Evolutionary conservation across 2,797 vertebrate genomes (phyloP).

Genomic region (Halcyon badia): DNA sequence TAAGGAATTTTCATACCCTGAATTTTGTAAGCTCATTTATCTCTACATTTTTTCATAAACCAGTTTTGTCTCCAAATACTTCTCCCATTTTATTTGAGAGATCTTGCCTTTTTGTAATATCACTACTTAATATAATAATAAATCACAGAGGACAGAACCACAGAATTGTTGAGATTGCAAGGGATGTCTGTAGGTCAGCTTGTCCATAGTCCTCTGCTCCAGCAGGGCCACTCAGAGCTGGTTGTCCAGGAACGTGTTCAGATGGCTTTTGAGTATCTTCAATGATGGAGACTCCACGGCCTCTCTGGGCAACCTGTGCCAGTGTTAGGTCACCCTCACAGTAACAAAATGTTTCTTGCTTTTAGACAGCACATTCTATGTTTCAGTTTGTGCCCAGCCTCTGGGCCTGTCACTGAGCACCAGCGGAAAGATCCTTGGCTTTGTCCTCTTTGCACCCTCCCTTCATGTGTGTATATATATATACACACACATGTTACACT

Average conservation of each 20-base stretch:
- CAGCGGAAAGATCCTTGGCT: no score
- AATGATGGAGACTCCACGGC: background rate
- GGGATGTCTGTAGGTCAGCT: background rate
- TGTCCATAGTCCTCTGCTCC: background rate
- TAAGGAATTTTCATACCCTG: background rate
- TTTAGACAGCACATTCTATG: background rate
- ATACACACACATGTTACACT: background rate
- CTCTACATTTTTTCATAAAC: background rate
- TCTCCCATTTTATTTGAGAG: background rate
- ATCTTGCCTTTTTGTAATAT: background rate
- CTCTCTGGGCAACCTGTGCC: background rate
- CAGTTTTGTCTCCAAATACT: background rate
- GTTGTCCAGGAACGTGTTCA: background rate
- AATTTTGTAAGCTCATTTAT: background rate
- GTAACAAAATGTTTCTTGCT: background rate
- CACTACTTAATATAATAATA: background rate
- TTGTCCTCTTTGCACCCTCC: no score
- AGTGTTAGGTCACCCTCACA: accelerated
- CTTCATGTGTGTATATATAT: background rate
- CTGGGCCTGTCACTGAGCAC: no score
- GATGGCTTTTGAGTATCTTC: background rate
- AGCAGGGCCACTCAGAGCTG: accelerated
- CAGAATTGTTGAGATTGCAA: background rate
- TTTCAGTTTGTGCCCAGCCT: background rate
- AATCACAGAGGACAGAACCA: background rate